phyloP scores from a whole-genome alignment of 2,113 vertebrate genomes.

The Grantiella picta region DNA sequence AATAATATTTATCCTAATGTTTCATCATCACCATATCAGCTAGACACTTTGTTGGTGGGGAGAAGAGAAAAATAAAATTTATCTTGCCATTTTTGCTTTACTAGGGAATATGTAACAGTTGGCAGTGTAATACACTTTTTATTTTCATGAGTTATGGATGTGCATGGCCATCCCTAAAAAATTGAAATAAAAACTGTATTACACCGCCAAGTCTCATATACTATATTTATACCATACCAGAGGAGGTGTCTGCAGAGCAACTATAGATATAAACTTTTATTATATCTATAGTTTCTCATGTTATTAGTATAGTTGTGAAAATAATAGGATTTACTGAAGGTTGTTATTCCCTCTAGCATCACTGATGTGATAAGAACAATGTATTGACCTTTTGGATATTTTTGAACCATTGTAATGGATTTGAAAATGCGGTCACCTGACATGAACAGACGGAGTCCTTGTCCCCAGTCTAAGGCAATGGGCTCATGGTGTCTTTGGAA shows the following conservation, averaged over 20 bases:
- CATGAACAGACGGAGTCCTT: not conserved
- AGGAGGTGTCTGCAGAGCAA: constrained; percentile 73
- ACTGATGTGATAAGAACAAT: constrained; percentile 59
- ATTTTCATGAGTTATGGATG: constrained; percentile 74
- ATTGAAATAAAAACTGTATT: constrained; percentile 74
- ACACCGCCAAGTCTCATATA: constrained; percentile 72
- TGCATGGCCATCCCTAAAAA: constrained; percentile 73
- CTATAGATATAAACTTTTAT: constrained; percentile 75
- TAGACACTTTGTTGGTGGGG: constrained; percentile 42
- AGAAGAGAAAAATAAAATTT: constrained; percentile 65
- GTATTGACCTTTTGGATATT: constrained; percentile 58
- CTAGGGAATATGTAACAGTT: constrained; percentile 72
- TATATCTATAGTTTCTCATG: constrained; percentile 72
- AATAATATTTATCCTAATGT: constrained; percentile 27
- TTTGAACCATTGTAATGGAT: not conserved
- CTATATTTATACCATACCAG: constrained; percentile 74
- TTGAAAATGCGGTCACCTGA: constrained; percentile 14
- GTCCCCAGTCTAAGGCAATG: not conserved
- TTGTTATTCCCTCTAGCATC: constrained; percentile 64
- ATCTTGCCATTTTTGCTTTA: constrained; percentile 73
- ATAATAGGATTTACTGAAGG: constrained; percentile 72
- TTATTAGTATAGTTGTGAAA: constrained; percentile 74
- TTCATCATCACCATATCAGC: constrained; percentile 42
- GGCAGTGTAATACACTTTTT: constrained; percentile 75
- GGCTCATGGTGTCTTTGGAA: not conserved